phyloP scores from a whole-genome alignment of 2,113 vertebrate genomes.

The Carassius gibelio region DNA sequence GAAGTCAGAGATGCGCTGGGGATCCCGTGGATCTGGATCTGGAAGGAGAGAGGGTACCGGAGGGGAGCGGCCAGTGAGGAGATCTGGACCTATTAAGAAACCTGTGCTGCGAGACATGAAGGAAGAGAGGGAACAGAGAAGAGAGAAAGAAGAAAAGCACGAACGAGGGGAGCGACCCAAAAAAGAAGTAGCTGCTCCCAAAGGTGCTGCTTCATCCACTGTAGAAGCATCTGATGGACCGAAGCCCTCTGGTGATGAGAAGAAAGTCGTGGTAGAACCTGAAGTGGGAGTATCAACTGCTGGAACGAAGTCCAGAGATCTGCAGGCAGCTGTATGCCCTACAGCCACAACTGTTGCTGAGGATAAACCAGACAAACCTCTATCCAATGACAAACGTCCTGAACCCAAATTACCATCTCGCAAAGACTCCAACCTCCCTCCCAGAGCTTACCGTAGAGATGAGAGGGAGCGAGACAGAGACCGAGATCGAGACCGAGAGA shows the following conservation, averaged over 20 bases:
- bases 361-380: conserved; percentile 83
- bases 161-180: conserved; percentile 80
- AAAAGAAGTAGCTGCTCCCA: conserved; percentile 73
- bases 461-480: conserved; percentile 90
- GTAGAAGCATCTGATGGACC: conserved; percentile 74
- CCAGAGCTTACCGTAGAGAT: conserved; percentile 87
- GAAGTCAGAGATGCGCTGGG: conserved; percentile 94
- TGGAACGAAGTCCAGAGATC: conserved; percentile 65
- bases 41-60: conserved; percentile 85
- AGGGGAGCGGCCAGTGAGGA: conserved; percentile 85
- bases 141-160: conserved; percentile 85
- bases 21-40: conserved; percentile 79
- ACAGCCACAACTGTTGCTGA: conserved; percentile 73
- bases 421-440: conserved; percentile 83
- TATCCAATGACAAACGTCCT: conserved; percentile 77
- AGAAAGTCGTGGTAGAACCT: conserved; percentile 59
- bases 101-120: conserved; percentile 97
- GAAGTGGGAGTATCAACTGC: conserved; percentile 52
- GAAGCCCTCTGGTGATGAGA: conserved; percentile 64
- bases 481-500: conserved; percentile 66
- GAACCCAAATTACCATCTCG: conserved; percentile 78
- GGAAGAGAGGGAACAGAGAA: conserved; percentile 92
- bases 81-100: conserved; percentile 97
- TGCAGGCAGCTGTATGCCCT: conserved; percentile 62
- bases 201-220: conserved; percentile 63